Percentiles rank a stretch among this genome's conserved stretches.
These are phyloP conservation scores for Chelon auratus DNA, from an alignment of 2,797 vertebrate species.

Conservation along the genomic window DNA sequence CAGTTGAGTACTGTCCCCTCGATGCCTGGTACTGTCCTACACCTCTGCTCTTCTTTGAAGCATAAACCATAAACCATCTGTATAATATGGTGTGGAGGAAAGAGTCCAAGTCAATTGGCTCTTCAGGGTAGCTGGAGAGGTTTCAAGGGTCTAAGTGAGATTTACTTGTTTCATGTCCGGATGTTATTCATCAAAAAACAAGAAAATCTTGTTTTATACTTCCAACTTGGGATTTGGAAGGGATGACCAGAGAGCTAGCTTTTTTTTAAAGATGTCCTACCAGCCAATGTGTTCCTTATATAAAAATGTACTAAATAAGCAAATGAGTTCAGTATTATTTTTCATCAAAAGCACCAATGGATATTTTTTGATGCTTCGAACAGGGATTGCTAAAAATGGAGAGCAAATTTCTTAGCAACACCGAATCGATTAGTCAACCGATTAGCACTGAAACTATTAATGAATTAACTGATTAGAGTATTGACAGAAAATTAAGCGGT, in stretches of 20 bases:
- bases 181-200: conserved; percentile 57
- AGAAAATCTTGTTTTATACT: conserved; percentile 24
- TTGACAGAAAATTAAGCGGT: conserved; percentile 21
- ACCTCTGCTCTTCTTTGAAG: conserved; percentile 69
- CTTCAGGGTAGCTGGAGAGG: conserved; percentile 61
- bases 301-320: conserved; percentile 16
- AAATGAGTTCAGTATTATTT: conserved; percentile 1
- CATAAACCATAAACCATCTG: conserved; percentile 77
- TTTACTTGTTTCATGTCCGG: conserved; percentile 68
- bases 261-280: conserved; percentile 24
- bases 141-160: conserved; percentile 70
- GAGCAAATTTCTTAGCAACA: background rate
- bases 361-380: conserved; percentile 20
- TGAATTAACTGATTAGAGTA: conserved; percentile 35
- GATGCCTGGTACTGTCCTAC: conserved; percentile 61
- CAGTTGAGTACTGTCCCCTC: conserved; percentile 51
- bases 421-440: conserved; percentile 10
- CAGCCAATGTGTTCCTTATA: conserved; percentile 13
- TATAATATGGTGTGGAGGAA: conserved; percentile 63
- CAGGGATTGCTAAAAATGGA: conserved; percentile 4
- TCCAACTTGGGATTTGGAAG: conserved; percentile 34
- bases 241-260: conserved; percentile 31
- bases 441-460: conserved; percentile 35
- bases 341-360: conserved; percentile 21
- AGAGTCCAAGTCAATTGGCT: conserved; percentile 71